Evolutionary conservation across 2,888 invertebrate species (phyloP).

Genomic region (Cheilosia soror): DNA sequence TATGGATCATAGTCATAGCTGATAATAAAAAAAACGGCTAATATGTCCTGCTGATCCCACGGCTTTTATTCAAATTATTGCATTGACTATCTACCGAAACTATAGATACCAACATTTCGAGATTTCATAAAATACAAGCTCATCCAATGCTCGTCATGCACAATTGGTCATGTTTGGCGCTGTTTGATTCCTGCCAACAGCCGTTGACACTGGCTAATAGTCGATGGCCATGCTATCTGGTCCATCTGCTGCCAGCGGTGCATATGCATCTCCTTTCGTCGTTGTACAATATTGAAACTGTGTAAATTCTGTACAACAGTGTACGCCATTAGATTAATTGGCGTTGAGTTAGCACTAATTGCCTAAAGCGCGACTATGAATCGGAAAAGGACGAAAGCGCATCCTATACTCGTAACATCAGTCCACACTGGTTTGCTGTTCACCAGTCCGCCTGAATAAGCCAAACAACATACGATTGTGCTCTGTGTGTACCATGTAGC

Average conservation of each 20-base stretch:
- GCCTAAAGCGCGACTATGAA: conserved; percentile 49
- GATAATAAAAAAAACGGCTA: no score
- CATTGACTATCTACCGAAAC: no score
- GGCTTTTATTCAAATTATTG: no score
- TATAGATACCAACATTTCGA: neutral
- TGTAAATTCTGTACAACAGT: neutral
- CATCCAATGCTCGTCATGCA: conserved; percentile 1
- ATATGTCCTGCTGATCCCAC: no score
- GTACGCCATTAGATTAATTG: conserved; percentile 50
- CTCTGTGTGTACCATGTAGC: neutral
- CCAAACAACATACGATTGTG: conserved; percentile 2
- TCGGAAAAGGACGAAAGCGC: conserved; percentile 36
- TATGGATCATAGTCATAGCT: no score
- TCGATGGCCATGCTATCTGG: neutral
- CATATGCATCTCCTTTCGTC: neutral
- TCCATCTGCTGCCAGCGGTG: neutral
- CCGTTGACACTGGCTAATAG: neutral
- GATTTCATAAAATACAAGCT: neutral
- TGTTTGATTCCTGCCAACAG: conserved; percentile 2
- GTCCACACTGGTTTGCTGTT: conserved; percentile 9
- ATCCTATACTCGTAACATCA: neutral
- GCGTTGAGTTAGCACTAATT: conserved; percentile 50
- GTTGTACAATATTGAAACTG: conserved; percentile 14
- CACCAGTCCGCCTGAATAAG: conserved; percentile 18
- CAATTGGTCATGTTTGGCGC: neutral